Evolutionary conservation across 2,888 invertebrate genomes (phyloP), one percentile per base, ranked within the genome.

Genomic region (Dilophus febrilis): DNA sequence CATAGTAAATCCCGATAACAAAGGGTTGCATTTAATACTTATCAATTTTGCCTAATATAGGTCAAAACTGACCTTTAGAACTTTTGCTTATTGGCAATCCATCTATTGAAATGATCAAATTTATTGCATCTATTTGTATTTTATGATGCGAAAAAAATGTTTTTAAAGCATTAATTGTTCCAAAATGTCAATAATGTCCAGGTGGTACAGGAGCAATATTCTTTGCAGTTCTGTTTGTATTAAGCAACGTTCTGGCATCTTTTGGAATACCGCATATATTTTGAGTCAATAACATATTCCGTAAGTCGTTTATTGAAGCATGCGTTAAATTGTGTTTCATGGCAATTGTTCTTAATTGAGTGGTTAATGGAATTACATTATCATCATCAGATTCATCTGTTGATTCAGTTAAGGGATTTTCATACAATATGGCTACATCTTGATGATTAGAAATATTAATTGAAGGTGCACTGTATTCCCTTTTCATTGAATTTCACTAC

Each of bases 21-120:
- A 42, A 30, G 3, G 33, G 33, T 36, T 26, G 7, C 7, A 16
- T 5, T 13, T 13, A 14, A 14, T 13, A 28, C n/a, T 19, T n/a
- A 12, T 14, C 7, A 19, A 35, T n/a, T 10, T 12, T 12, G 3
- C 37, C 14, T 17, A 38, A n/a, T 13, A 41, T 41, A 7, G 37
- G 41, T 38, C 41, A 38, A 41, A 41, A 35, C 26, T 38, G 34
- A 5, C 22, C 30, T 36, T 36, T 31, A 12, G 33, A 36, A 26
- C 39, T 42, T 17, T 32, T 39, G 14, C 26, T n/a, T n/a, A n/a
- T n/a, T 35, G 19, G 39, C 33, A 40, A 11, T 3, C 37, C 40
- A 26, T 40, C 40, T 13, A 40, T 37, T n/a, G 37, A 37, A 17
- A 42, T 39, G 32, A 32, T 14, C 11, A 42, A 29, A 11, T 12